Base-by-base conservation (phyloP, 2,113 vertebrate genomes). In the Alligator mississippiensis region DNA sequence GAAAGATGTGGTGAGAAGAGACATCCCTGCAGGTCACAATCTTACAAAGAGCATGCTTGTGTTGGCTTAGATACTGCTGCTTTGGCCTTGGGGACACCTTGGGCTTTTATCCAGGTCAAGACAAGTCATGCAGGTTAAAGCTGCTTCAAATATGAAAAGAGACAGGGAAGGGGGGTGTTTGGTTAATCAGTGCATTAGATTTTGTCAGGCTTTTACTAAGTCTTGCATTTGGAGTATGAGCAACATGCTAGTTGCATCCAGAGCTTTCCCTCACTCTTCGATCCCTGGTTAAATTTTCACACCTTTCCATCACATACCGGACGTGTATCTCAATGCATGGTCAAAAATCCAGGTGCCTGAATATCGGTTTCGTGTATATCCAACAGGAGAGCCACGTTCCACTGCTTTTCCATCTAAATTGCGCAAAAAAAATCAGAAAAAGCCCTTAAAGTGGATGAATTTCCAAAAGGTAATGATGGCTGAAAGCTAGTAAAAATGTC, bases 331-430 rank as follows among this genome's bases (percentile, higher is more conserved):
- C 95, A 97, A 96, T 77, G 94, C 95, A 97, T 96, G 95, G 91
- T 97, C 97, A 98, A 97, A 97, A 97, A 94, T 97, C 95, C 97
- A 97, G 95, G 94, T 96, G 96, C 97, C 97, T 94, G 96, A 97
- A 96, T 95, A 97, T 59, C 85, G 90, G 90, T 96, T 97, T 92
- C 82, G 82, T 90, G 96, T 84, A 96, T 92, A 93, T 96, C 96
- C 96, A 72, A 94, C 59, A 1, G 96, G 87, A 93, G 93, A 95
- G 94, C 90, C 96, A 97, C 91, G 92, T 94, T 96, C 92, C 9
- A 84, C 93, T 84, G 90, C 96, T 97, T 96, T 97, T 95, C 96
- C 96, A 97, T 97, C 97, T 97, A 96, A 95, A 96, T 97, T 75
- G 94, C 77, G 90, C 96, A 93, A 96, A 94, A 93, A 93, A 94